These are phyloP conservation scores for Amaurobius ferox DNA, from an alignment of 2,888 invertebrate genomes.

Conservation along the genomic window DNA sequence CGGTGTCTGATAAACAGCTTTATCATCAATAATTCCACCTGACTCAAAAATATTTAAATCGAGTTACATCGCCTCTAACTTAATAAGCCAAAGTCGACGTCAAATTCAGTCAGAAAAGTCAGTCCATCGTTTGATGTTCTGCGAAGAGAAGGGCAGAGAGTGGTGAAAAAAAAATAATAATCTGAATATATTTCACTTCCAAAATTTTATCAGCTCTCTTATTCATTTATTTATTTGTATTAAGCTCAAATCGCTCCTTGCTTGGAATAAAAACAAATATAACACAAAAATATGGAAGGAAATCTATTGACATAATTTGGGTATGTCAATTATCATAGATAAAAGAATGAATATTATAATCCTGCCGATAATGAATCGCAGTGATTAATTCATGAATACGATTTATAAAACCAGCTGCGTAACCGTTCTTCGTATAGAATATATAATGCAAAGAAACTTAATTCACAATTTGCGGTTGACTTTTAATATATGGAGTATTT, in stretches of 20 bases:
- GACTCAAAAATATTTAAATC: constrained; percentile 6
- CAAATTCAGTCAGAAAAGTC: constrained; percentile 11
- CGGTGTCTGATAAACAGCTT: too few species aligned
- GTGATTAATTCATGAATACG: too few species aligned
- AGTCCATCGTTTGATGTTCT: neutral
- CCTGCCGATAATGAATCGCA: too few species aligned
- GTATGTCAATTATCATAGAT: neutral
- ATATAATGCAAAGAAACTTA: too few species aligned
- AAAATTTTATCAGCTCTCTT: neutral
- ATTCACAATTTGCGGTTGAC: too few species aligned
- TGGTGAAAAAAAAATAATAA: neutral
- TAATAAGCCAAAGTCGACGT: neutral
- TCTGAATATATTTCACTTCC: constrained; percentile 8
- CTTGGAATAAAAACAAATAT: neutral
- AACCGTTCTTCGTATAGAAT: too few species aligned
- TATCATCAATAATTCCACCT: neutral
- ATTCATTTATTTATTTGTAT: neutral
- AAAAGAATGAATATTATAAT: neutral
- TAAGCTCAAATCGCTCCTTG: neutral
- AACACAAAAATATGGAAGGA: neutral
- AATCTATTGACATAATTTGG: neutral
- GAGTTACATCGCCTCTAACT: neutral
- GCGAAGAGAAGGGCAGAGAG: too few species aligned
- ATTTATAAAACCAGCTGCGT: too few species aligned
- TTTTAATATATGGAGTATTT: too few species aligned